Conservation (phyloP, 2,113 vertebrate genomes). For the Cebus imitator region DNA sequence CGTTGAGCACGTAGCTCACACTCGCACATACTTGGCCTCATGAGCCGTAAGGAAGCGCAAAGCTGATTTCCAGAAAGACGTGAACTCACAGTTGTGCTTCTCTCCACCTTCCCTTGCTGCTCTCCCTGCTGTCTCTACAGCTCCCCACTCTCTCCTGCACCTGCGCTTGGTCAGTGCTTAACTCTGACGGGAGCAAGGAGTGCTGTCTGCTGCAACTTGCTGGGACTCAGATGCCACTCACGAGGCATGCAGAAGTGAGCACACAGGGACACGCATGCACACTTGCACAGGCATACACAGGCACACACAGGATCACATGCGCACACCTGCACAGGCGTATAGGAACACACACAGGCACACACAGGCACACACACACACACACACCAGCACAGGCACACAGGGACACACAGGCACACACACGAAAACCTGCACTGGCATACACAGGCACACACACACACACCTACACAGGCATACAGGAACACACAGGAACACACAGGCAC, state of each 20-base stretch:
- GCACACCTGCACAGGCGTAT: too few species aligned
- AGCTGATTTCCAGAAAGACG: not conserved
- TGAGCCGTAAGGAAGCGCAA: not conserved
- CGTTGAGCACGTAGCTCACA: fast-evolving
- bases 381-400: too few species aligned
- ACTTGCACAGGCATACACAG: too few species aligned
- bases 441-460: too few species aligned
- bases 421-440: too few species aligned
- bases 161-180: fast-evolving
- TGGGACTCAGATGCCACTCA: fast-evolving
- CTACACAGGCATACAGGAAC: too few species aligned
- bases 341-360: too few species aligned
- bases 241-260: not conserved
- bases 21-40: too few species aligned
- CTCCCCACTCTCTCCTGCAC: fast-evolving
- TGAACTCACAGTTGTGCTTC: fast-evolving
- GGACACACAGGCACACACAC: too few species aligned
- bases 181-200: not conserved
- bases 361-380: too few species aligned
- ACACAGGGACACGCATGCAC: not conserved
- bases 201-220: not conserved
- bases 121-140: not conserved
- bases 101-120: not conserved
- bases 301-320: too few species aligned
- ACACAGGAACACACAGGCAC: too few species aligned